These are phyloP conservation scores for Enteromius anoplus DNA, from an alignment of 2,797 vertebrate species.

Conservation along the genomic window DNA sequence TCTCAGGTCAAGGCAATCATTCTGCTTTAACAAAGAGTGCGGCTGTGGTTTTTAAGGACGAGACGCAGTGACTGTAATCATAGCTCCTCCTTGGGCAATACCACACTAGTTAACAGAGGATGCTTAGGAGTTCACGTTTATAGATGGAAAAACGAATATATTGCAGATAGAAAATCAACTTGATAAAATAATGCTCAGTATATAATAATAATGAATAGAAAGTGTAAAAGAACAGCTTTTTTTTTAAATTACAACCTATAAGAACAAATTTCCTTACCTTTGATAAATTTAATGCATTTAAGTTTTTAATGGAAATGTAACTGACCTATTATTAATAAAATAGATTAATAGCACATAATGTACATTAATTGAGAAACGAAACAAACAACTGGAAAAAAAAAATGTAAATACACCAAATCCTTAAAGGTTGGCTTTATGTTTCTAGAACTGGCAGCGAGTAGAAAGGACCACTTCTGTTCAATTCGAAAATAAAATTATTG, in stretches of 20 bases:
- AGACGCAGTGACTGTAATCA: constrained; percentile 44
- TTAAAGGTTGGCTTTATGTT: neutral
- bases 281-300: too few relatives aligned
- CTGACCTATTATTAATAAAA: neutral
- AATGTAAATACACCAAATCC: neutral
- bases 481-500: neutral
- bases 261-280: neutral
- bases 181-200: neutral
- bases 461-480: neutral
- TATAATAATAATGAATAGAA: too few relatives aligned
- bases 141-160: constrained; percentile 6
- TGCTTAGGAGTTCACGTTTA: neutral
- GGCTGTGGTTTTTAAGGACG: constrained; percentile 29
- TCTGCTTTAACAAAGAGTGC: constrained; percentile 43
- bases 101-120: constrained; percentile 38
- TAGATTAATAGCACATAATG: neutral
- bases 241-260: neutral
- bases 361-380: neutral
- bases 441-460: neutral
- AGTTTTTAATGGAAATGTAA: neutral
- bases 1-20: constrained; percentile 55
- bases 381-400: neutral
- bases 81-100: constrained; percentile 49
- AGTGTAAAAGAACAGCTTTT: neutral
- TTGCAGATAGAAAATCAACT: neutral